phyloP scores from a whole-genome alignment of 2,888 invertebrate species.

The Seira musarum region DNA sequence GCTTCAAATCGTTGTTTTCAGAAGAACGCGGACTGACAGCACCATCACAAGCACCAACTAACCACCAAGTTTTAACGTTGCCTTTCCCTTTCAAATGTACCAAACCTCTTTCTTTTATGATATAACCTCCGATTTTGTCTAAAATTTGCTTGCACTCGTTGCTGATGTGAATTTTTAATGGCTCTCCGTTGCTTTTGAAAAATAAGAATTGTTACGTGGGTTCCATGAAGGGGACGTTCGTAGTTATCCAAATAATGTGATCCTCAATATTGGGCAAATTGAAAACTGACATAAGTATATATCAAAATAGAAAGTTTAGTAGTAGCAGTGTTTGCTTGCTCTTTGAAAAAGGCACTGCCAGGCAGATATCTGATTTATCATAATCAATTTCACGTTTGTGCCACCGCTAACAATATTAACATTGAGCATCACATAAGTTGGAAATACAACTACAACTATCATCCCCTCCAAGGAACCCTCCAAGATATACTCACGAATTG shows the following conservation, averaged over 20 bases:
- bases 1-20: constrained; percentile 83
- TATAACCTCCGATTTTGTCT: constrained; percentile 87
- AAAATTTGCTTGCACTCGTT: constrained; percentile 86
- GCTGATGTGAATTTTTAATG: constrained; percentile 90
- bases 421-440: too few species aligned
- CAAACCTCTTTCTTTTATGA: constrained; percentile 85
- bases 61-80: constrained; percentile 84
- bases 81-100: constrained; percentile 93
- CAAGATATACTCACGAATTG: constrained; percentile 81
- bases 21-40: constrained; percentile 80
- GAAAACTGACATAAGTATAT: too few species aligned
- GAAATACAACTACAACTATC: too few species aligned
- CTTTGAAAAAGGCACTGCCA: too few species aligned
- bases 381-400: too few species aligned
- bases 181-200: constrained; percentile 82
- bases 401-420: too few species aligned
- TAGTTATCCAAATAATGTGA: too few species aligned
- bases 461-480: constrained; percentile 18
- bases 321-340: too few species aligned
- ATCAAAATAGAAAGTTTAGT: too few species aligned
- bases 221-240: constrained; percentile 31
- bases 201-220: constrained; percentile 8
- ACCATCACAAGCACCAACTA: constrained; percentile 84
- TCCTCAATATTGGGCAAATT: too few species aligned
- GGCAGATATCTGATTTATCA: too few species aligned